phyloP scores from a whole-genome alignment of 1,140 invertebrate genomes.

The Zaprionus lachaisei region DNA sequence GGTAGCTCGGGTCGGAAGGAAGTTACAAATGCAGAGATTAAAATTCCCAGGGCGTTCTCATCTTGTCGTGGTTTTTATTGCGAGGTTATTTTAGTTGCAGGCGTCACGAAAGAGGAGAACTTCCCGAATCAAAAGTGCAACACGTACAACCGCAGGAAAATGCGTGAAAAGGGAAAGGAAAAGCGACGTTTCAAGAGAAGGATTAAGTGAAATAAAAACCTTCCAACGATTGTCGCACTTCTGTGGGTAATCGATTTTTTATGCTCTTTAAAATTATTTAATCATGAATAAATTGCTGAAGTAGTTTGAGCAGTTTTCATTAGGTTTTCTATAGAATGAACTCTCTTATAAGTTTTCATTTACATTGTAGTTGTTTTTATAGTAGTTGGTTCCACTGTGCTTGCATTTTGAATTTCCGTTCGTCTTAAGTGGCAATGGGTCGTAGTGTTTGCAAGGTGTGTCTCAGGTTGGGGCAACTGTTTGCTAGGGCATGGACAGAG shows the following conservation, averaged over 20 bases:
- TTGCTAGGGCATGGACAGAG: neutral
- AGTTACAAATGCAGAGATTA: constrained; percentile 72
- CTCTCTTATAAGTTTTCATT: neutral
- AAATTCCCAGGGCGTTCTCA: constrained; percentile 52
- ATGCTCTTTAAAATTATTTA: neutral
- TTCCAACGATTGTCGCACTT: neutral
- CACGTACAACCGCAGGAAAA: constrained; percentile 31
- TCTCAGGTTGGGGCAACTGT: neutral
- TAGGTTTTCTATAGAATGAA: too few species aligned
- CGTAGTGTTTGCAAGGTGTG: neutral
- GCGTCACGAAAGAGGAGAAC: constrained; percentile 16
- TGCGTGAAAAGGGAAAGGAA: constrained; percentile 4
- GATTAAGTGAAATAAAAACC: neutral
- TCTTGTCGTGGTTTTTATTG: constrained; percentile 42
- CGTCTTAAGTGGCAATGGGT: neutral
- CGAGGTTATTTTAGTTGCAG: constrained; percentile 28
- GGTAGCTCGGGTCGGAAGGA: constrained; percentile 53
- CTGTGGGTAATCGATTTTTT: neutral
- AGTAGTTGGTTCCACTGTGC: neutral
- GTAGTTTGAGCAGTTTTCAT: too few species aligned
- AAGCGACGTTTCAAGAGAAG: neutral
- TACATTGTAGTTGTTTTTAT: neutral
- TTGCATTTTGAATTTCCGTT: neutral
- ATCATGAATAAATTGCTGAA: neutral
- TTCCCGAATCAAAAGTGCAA: constrained; percentile 41